Base-by-base conservation (phyloP, 2,797 vertebrate species). In the Neoniphon sammara region DNA sequence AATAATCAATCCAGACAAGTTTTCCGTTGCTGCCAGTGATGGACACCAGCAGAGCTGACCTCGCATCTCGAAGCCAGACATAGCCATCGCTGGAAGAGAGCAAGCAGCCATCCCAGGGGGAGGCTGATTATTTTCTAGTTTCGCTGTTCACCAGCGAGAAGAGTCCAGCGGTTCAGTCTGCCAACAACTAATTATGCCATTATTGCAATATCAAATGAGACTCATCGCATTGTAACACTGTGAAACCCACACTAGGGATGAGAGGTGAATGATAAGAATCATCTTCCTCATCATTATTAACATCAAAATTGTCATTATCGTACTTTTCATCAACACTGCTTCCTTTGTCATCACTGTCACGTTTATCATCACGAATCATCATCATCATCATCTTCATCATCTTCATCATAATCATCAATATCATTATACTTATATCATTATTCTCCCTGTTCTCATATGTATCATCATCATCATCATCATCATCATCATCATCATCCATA, bases 1-100 rank as follows among this genome's bases (percentile, higher is more conserved):
- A 66, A 86, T 85, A 87, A 91, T 90, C 81, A 82, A 82, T 86
- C 81, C 81, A 78, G 79, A 82, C 77, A 81, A 27, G 67, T 73
- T 82, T 83, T 82, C 85, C 78, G 88, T 81, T 71, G 67, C 77
- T 78, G 46, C 59, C 74, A 36, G 82, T 31, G 10, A 83, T 65
- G 75, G 81, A 80, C 70, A 73, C 73, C 79, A 71, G 70, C 79
- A 65, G 77, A 69, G 71, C 71, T 82, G 87, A 89, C 88, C 89
- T 81, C 70, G 0, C 7, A 52, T 83, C 82, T 84, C 59, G 47
- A 20, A 70, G 74, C 70, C 82, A 86, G 75, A 88, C 67, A 60
- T 81, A 82, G 78, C 78, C 75, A 85, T 77, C 86, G 56, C 84
- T 77, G 77, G 62, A 79, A 77, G 59, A 75, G 72, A 30, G 66